Evolutionary conservation across 2,113 vertebrate species (phyloP).

Genomic region (Indri indri): DNA sequence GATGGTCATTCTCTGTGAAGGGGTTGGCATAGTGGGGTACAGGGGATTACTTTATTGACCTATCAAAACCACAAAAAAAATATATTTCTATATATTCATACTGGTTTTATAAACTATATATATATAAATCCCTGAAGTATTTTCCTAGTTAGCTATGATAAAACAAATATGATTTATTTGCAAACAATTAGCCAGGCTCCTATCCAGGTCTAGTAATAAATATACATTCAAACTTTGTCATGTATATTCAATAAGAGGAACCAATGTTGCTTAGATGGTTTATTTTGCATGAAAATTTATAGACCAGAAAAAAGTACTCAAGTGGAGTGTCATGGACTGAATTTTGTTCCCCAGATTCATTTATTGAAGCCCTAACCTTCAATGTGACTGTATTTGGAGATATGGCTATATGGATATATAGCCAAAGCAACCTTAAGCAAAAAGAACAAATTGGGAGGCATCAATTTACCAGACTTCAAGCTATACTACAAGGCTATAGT

Average conservation of each 20-base stretch:
- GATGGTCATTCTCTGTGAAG: not conserved
- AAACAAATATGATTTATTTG: not conserved
- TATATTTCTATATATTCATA: not conserved
- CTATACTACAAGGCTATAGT: no score
- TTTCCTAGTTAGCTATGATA: not conserved
- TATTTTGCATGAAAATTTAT: not conserved
- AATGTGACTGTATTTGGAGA: not conserved
- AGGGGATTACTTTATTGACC: not conserved
- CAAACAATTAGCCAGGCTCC: not conserved
- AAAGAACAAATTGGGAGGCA: no score
- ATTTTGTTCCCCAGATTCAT: not conserved
- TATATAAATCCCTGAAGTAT: not conserved
- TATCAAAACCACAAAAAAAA: not conserved
- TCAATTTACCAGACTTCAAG: no score
- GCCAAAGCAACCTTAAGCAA: no score
- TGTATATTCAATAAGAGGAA: not conserved
- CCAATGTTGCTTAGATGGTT: not conserved
- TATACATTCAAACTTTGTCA: not conserved
- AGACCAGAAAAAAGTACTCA: not conserved
- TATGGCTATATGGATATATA: no score
- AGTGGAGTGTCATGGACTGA: not conserved
- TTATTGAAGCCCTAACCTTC: not conserved
- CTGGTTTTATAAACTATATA: not conserved
- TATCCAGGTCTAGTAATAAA: not conserved
- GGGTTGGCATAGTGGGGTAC: accelerated